Evolutionary conservation across 2,888 invertebrate species (phyloP).

Genomic region (Volucella zonaria): DNA sequence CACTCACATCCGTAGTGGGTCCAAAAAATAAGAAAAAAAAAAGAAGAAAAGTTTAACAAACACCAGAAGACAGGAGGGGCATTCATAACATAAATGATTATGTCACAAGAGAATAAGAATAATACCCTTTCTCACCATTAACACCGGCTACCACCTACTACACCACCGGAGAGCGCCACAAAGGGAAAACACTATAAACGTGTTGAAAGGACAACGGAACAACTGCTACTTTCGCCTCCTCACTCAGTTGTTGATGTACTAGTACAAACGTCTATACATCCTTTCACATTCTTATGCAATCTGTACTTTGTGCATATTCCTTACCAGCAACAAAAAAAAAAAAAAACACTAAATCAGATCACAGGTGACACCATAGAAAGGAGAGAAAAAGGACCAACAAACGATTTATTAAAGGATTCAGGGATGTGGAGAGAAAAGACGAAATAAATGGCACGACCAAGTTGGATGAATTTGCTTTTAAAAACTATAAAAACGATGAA

Average conservation of each 20-base stretch:
- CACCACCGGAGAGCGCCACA: conserved; percentile 7
- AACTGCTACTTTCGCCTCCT: conserved; percentile 20
- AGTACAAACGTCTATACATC: too few relatives aligned
- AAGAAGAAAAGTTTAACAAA: too few relatives aligned
- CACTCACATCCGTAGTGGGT: too few relatives aligned
- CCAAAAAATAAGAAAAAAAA: too few relatives aligned
- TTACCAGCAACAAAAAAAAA: not conserved
- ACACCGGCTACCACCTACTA: not conserved
- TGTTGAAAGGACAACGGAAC: conserved; percentile 61
- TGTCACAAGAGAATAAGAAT: conserved; percentile 61
- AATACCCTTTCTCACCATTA: conserved; percentile 16
- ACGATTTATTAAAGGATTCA: not conserved
- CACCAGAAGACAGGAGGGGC: not conserved
- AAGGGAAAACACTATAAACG: conserved; percentile 12
- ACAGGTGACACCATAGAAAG: conserved; percentile 26
- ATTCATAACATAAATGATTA: conserved; percentile 35
- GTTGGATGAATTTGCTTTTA: too few relatives aligned
- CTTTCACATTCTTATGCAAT: not conserved
- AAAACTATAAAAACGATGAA: too few relatives aligned
- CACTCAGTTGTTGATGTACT: not conserved
- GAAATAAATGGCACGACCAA: too few relatives aligned
- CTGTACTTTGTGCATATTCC: conserved; percentile 18
- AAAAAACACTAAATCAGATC: conserved; percentile 8
- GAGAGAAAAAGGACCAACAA: not conserved
- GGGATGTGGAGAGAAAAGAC: too few relatives aligned